phyloP scores from a whole-genome alignment of 2,797 vertebrate species.

The Lacerta agilis region DNA sequence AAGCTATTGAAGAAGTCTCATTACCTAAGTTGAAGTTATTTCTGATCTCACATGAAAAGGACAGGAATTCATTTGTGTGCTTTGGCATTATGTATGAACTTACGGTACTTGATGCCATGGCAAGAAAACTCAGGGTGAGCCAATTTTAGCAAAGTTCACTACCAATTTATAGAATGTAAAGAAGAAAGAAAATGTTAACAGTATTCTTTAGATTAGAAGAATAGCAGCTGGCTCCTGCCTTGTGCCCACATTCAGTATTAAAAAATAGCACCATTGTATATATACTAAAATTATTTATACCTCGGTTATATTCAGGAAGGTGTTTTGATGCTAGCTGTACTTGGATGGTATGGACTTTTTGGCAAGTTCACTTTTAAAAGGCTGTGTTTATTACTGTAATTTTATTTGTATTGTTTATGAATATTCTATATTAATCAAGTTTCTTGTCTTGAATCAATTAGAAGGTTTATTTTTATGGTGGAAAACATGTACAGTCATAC shows the following conservation, averaged over 20 bases:
- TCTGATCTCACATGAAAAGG: neutral
- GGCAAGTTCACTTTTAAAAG: slow-evolving; percentile 8
- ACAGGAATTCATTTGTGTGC: too few relatives aligned
- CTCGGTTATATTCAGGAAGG: slow-evolving; percentile 27
- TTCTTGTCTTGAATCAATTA: neutral
- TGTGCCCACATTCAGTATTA: slow-evolving; percentile 60
- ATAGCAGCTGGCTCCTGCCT: slow-evolving; percentile 69
- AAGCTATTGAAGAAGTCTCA: too few relatives aligned
- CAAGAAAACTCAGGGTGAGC: neutral
- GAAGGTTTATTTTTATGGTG: neutral
- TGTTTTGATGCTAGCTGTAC: slow-evolving; percentile 31
- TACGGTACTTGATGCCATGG: neutral
- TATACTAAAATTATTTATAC: slow-evolving; percentile 55
- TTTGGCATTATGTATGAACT: neutral
- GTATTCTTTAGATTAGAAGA: slow-evolving; percentile 48
- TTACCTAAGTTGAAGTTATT: too few relatives aligned
- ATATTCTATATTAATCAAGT: neutral
- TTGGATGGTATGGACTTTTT: slow-evolving; percentile 32
- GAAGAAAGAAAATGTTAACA: slow-evolving; percentile 66
- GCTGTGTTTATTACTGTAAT: neutral
- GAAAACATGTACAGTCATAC: too few relatives aligned
- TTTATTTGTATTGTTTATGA: neutral
- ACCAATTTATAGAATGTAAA: slow-evolving; percentile 27
- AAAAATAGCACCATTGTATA: slow-evolving; percentile 64
- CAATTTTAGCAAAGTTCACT: slow-evolving; percentile 58